Base-by-base conservation (phyloP, 1,140 invertebrate species). In the Drosophila setifemur region DNA sequence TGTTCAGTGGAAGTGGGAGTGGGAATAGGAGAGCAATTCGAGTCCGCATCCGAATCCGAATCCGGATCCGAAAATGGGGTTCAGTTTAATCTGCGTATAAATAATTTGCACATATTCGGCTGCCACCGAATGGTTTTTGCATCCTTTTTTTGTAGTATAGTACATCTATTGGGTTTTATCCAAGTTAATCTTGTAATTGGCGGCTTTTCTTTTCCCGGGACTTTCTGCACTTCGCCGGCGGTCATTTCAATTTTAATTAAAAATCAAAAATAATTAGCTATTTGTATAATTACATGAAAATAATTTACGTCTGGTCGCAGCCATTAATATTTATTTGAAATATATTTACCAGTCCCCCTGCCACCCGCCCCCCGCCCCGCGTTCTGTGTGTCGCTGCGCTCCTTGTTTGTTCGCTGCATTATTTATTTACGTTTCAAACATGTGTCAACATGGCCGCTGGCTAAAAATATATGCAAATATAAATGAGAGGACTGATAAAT, bases 371-470 rank as follows among this genome's bases (percentile, higher is more conserved):
- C 12, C 28, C 6, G 23, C 11, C 12, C n/a, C n/a, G n/a, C n/a
- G n/a, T n/a, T n/a, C n/a, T n/a, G n/a, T n/a, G n/a, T n/a, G n/a
- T 50, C 21, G 47, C 19, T 31, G 37, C 49, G 48, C 35, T 48
- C 33, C 50, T 37, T 45, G 44, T 67, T 71, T 50, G 63, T 40
- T 61, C 52, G 55, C 57, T 70, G 78, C 63, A 83, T 86, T 86
- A 85, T 85, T 85, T 85, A 85, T 86, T 81, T 86, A 81, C 75
- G 85, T 81, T 87, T 85, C 81, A 85, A 85, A 85, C 81, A 86
- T 85, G 81, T 85, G 81, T 85, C 81, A 85, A 86, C 81, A 85
- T 86, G 67, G 67, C 71, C 55, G 55, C 50, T 64, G 60, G 75
- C 81, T 60, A 81, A 75, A 73, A 86, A 81, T 63, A 40, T 53